Evolutionary conservation across 2,888 invertebrate species (phyloP).

Genomic region (Pasiphila rectangulata): DNA sequence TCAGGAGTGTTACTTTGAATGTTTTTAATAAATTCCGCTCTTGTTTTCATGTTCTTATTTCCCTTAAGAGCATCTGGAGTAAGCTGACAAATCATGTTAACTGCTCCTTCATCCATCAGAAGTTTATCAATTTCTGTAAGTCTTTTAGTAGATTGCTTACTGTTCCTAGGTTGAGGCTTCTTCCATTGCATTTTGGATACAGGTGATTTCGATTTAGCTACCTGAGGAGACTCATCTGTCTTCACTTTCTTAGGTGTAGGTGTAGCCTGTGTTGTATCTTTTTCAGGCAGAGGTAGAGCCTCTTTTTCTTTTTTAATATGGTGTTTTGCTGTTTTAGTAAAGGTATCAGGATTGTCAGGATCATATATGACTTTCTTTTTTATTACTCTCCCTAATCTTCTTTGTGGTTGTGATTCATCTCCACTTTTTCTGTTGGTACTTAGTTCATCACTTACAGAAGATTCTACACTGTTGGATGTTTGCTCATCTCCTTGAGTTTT

Average conservation of each 20-base stretch:
- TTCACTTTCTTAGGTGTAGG: slow-evolving; percentile 54
- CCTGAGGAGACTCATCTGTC: slow-evolving; percentile 44
- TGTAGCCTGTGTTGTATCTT: slow-evolving; percentile 48
- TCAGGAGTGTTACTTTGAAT: slow-evolving; percentile 75
- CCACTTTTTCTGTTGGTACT: slow-evolving; percentile 45
- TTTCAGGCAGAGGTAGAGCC: slow-evolving; percentile 34
- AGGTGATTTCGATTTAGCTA: slow-evolving; percentile 62
- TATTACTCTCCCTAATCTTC: slow-evolving; percentile 79
- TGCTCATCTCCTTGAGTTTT: slow-evolving; percentile 28
- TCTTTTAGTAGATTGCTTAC: slow-evolving; percentile 74
- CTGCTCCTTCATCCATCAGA: slow-evolving; percentile 92
- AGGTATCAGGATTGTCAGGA: slow-evolving; percentile 82
- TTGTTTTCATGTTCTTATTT: slow-evolving; percentile 74
- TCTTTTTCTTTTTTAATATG: slow-evolving; percentile 41
- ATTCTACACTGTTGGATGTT: slow-evolving; percentile 38
- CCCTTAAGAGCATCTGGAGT: slow-evolving; percentile 80
- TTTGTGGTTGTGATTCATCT: slow-evolving; percentile 61
- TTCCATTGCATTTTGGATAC: slow-evolving; percentile 68
- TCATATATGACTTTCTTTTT: slow-evolving; percentile 89
- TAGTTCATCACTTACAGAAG: slow-evolving; percentile 46
- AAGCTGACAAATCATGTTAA: slow-evolving; percentile 91
- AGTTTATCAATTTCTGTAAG: slow-evolving; percentile 87
- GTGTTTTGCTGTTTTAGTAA: slow-evolving; percentile 61
- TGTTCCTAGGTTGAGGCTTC: slow-evolving; percentile 68
- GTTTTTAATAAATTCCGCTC: slow-evolving; percentile 83